phyloP scores from a whole-genome alignment of 1,140 invertebrate genomes.

The Cotesia typhae region DNA sequence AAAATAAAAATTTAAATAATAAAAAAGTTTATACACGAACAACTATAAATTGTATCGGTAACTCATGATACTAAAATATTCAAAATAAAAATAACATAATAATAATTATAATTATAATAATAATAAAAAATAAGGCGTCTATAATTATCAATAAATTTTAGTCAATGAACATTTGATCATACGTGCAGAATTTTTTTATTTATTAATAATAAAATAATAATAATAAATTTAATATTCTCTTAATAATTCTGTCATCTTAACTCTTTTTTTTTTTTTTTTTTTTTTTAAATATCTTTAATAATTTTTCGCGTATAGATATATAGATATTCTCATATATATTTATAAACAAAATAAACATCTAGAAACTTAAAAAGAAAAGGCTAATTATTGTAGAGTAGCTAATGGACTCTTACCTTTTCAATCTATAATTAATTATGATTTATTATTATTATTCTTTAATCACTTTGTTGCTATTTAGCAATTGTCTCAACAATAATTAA shows the following conservation, averaged over 20 bases:
- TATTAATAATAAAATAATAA: background rate
- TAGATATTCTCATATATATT: slow-evolving; percentile 25
- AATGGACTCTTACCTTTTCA: slow-evolving; percentile 33
- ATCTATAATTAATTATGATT: slow-evolving; percentile 26
- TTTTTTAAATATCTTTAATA: slow-evolving; percentile 29
- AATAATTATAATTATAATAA: no score
- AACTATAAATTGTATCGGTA: no score
- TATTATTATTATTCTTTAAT: slow-evolving; percentile 28
- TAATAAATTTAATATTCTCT: slow-evolving; percentile 5
- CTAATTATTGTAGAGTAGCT: slow-evolving; percentile 44
- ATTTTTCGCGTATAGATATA: slow-evolving; percentile 31
- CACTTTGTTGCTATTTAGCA: slow-evolving; percentile 18
- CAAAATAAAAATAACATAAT: no score
- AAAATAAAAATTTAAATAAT: no score
- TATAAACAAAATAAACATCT: slow-evolving; percentile 58
- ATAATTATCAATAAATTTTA: slow-evolving; percentile 17
- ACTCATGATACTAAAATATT: no score
- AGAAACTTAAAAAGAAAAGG: slow-evolving; percentile 58
- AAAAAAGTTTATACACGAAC: no score
- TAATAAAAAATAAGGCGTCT: no score
- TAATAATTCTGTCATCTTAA: background rate
- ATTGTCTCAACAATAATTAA: slow-evolving; percentile 8
- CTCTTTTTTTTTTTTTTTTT: slow-evolving; percentile 40
- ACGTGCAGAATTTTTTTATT: slow-evolving; percentile 4
- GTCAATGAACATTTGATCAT: no score